Evolutionary conservation across 2,888 invertebrate species (phyloP), one percentile per base, ranked within the genome.

Genomic region (Caenorhabditis sp.): DNA sequence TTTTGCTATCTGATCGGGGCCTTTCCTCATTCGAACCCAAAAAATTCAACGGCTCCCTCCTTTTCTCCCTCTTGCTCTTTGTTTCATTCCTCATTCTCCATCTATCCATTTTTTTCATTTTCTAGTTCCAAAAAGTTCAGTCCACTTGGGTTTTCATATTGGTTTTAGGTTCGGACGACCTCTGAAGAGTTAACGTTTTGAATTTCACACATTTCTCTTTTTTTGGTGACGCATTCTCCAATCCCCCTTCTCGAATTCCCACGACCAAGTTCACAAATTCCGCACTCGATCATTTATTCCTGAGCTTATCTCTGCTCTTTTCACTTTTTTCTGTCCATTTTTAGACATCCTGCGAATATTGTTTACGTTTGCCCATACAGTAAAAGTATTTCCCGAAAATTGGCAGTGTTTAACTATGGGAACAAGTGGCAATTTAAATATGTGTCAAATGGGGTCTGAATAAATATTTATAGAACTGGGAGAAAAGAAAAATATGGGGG

Each of bases 1-100:
- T 63, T 47, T 54, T 47, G 68, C 73, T 80, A 74, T 74, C 74
- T 81, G 74, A 74, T 81, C 80, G 80, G 38, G n/a, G 66, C 59
- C 58, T 59, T 72, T 80, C 66, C 51, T 66, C 68, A 41, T 80
- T 80, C 56, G 59, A 68, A 51, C 70, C 72, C 44, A 44, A 63
- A 79, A 72, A 72, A 56, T 80, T 64, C 35, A 35, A 41, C 56
- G 31, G 64, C 64, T 64, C 49, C 14, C 61, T 24, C 47, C 51
- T 7, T 31, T 31, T 1, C 51, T 24, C 22, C 61, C 51, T 49
- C n/a, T 66, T 66, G 12, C 38, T 44, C 22, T 51, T 44, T 44
- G 44, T 63, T 38, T 64, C 64, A 44, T 72, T 56, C 49, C 38
- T 70, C n/a, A 31, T 49, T 24, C 24, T n/a, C 24, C 28, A 44